Percentiles rank a stretch among this genome's conserved stretches.
Evolutionary conservation across 1,140 invertebrate species (phyloP).

Genomic region (Macrostomum lignano): DNA sequence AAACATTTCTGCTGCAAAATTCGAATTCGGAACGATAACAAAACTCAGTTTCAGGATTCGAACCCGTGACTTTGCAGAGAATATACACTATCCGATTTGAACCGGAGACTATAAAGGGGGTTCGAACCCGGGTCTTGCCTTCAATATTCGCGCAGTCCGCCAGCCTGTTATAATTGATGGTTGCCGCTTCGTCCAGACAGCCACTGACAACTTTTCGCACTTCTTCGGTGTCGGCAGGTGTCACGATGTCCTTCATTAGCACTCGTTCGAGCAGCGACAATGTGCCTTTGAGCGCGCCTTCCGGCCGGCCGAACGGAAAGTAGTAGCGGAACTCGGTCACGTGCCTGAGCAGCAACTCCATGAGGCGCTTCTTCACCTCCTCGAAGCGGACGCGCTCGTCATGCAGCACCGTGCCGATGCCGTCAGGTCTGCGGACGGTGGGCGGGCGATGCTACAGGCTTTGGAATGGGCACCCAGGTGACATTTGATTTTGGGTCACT

Average conservation of each 20-base stretch:
- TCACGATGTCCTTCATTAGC: slow-evolving; percentile 91
- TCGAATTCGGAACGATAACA: no score
- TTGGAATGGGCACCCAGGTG: no score
- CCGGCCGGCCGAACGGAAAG: slow-evolving; percentile 89
- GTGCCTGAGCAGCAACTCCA: slow-evolving; percentile 73
- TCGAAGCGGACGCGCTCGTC: slow-evolving; percentile 93
- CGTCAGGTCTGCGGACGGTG: slow-evolving; percentile 54
- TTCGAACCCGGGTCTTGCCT: no score
- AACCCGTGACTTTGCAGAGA: no score
- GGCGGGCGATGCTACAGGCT: no score
- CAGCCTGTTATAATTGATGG: slow-evolving; percentile 80
- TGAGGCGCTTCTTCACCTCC: slow-evolving; percentile 72
- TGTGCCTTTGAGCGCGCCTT: slow-evolving; percentile 80
- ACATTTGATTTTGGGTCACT: no score
- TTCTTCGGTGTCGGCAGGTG: slow-evolving; percentile 80
- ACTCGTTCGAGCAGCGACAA: slow-evolving; percentile 71
- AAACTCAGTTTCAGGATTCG: no score
- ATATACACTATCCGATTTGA: no score
- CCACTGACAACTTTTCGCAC: slow-evolving; percentile 76
- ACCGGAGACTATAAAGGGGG: no score
- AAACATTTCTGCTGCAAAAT: no score
- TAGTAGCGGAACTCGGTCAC: slow-evolving; percentile 88
- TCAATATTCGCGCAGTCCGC: slow-evolving; percentile 89
- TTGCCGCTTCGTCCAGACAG: slow-evolving; percentile 79
- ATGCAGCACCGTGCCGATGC: slow-evolving; percentile 78